A percentile compares a stretch with the other conserved stretches of the same genome.
Conservation (phyloP, 2,888 invertebrate species). For the Tubulanus polymorphus region DNA sequence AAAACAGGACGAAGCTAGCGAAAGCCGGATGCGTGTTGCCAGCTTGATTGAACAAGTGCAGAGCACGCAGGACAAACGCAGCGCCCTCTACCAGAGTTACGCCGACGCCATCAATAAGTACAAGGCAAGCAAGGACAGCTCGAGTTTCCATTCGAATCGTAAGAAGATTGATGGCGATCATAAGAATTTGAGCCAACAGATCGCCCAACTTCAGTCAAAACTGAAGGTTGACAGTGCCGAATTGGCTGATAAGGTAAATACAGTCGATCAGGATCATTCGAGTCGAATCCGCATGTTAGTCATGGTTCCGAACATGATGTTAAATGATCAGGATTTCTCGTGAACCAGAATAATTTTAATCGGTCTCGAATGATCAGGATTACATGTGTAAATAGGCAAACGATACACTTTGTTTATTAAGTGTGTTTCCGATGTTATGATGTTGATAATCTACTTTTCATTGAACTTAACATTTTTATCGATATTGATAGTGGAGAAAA, state of each 20-base stretch:
- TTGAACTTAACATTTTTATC: no score
- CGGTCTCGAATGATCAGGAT: no score
- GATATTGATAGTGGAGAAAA: no score
- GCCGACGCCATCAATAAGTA: constrained; percentile 62
- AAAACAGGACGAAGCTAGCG: constrained; percentile 58
- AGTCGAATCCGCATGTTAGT: not conserved
- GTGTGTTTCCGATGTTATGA: no score
- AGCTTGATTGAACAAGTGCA: constrained; percentile 60
- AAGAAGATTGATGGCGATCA: constrained; percentile 62
- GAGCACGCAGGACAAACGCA: constrained; percentile 61
- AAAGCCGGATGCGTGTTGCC: constrained; percentile 55
- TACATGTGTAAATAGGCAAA: not conserved
- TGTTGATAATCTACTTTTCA: no score
- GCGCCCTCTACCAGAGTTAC: constrained; percentile 60
- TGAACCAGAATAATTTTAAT: no score
- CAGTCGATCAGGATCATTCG: not conserved
- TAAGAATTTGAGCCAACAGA: constrained; percentile 59
- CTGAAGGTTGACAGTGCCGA: constrained; percentile 63
- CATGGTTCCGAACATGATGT: no score
- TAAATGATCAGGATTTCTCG: no score
- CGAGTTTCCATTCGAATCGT: constrained; percentile 52
- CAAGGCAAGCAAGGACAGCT: constrained; percentile 62
- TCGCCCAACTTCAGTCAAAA: constrained; percentile 58
- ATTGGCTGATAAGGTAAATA: constrained; percentile 59
- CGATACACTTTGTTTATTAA: no score